Percentiles rank a stretch among this genome's conserved stretches.
Evolutionary conservation across 2,888 invertebrate species (phyloP).

Genomic region (Pollenia amentaria): DNA sequence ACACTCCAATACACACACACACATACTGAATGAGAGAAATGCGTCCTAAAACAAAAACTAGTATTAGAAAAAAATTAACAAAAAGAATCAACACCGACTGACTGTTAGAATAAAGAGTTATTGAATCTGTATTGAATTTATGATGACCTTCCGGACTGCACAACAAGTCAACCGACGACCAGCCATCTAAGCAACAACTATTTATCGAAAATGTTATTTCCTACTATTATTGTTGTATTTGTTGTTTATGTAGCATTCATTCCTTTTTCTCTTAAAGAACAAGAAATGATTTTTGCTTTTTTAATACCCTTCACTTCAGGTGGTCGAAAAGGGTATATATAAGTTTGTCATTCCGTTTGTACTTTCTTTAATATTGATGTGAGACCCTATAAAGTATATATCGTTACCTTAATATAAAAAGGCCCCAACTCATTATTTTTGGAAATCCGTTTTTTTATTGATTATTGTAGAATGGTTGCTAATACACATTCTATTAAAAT

Average conservation of each 20-base stretch:
- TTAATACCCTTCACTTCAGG: no score
- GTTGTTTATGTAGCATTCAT: neutral
- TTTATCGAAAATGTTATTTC: slow-evolving; percentile 14
- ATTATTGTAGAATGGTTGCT: no score
- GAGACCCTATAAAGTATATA: no score
- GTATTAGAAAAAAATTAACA: neutral
- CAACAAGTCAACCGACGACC: slow-evolving; percentile 47
- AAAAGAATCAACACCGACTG: slow-evolving; percentile 20
- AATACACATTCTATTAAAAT: no score
- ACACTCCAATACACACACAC: neutral
- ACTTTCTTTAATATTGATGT: no score
- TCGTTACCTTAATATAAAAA: no score
- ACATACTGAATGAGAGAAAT: neutral
- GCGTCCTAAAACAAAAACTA: neutral
- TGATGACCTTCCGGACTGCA: slow-evolving; percentile 69
- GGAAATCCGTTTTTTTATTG: no score
- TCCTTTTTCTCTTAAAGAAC: no score
- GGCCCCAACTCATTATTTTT: no score
- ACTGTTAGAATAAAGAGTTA: slow-evolving; percentile 55
- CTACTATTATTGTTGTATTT: slow-evolving; percentile 7
- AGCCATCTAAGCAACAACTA: slow-evolving; percentile 27
- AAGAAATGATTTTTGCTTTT: no score
- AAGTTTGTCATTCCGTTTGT: no score
- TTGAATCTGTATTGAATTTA: slow-evolving; percentile 69
- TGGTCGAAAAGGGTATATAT: no score